Evolutionary conservation across 64 coral and sea anemone species (phyloP).

Genomic region (Pocillopora verrucosa): DNA sequence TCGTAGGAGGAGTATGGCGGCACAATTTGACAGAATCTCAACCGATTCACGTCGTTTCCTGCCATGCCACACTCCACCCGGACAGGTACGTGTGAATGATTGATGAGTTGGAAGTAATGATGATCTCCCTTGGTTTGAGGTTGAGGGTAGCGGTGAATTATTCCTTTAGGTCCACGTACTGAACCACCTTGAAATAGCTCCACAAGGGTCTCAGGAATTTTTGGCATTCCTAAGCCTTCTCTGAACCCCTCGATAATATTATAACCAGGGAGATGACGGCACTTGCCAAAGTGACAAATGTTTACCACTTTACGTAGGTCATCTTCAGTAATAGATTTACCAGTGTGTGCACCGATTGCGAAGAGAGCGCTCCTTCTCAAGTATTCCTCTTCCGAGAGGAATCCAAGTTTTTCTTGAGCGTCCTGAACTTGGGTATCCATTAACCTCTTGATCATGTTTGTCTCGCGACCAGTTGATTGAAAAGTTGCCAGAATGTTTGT

Average conservation of each 20-base stretch:
- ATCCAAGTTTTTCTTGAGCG: conserved; percentile 20
- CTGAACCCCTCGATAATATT: conserved; percentile 9
- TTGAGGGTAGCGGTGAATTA: neutral
- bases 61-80: conserved; percentile 1
- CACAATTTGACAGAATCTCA: conserved; percentile 8
- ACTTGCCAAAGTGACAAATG: neutral
- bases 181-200: too few species aligned
- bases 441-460: neutral
- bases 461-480: conserved; percentile 20
- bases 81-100: conserved; percentile 27
- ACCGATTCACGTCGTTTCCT: neutral
- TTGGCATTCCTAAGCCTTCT: conserved; percentile 30
- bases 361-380: neutral
- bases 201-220: neutral
- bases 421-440: conserved; percentile 7
- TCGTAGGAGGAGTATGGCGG: conserved; percentile 26
- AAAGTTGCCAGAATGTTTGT: conserved; percentile 30
- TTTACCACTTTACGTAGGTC: neutral
- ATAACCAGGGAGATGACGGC: neutral
- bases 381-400: conserved; percentile 29
- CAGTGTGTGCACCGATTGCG: neutral
- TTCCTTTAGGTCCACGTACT: neutral
- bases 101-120: conserved; percentile 50
- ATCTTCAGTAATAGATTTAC: neutral
- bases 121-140: conserved; percentile 33